Evolutionary conservation across 2,888 invertebrate species (phyloP).

Genomic region (Nomada goodeniana): DNA sequence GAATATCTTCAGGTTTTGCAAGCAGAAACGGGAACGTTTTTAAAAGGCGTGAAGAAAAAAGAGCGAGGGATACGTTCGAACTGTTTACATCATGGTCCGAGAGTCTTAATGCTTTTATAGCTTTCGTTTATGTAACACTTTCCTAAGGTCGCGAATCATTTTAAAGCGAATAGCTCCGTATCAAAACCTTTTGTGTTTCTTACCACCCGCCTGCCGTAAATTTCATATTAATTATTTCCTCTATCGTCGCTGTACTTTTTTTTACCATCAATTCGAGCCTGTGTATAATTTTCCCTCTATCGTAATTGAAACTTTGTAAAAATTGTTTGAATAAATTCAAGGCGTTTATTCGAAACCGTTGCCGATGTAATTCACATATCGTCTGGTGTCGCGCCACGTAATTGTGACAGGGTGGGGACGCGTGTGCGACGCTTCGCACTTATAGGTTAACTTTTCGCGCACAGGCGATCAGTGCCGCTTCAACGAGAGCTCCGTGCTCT

Average conservation of each 20-base stretch:
- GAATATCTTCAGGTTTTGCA: background rate
- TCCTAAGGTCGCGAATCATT: constrained; percentile 34
- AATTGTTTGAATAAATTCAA: constrained; percentile 34
- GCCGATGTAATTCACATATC: constrained; percentile 40
- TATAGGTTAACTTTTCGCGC: constrained; percentile 67
- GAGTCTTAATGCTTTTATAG: constrained; percentile 44
- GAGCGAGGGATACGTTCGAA: background rate
- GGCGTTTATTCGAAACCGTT: constrained; percentile 42
- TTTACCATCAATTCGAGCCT: background rate
- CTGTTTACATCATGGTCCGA: constrained; percentile 47
- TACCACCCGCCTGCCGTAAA: background rate
- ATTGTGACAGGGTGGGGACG: constrained; percentile 65
- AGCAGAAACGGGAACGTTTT: background rate
- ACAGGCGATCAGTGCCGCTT: constrained; percentile 65
- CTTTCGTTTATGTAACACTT: constrained; percentile 52
- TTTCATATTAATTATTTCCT: background rate
- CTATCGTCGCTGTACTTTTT: background rate
- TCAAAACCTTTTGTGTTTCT: background rate
- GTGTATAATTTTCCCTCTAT: background rate
- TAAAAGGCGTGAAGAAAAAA: background rate
- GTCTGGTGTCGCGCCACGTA: constrained; percentile 61
- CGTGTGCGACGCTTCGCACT: constrained; percentile 59
- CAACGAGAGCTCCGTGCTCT: constrained; percentile 48
- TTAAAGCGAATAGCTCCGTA: constrained; percentile 30
- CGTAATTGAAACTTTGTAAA: background rate